Base-by-base conservation (phyloP, 2,888 invertebrate species). In the Catonia carolina region DNA sequence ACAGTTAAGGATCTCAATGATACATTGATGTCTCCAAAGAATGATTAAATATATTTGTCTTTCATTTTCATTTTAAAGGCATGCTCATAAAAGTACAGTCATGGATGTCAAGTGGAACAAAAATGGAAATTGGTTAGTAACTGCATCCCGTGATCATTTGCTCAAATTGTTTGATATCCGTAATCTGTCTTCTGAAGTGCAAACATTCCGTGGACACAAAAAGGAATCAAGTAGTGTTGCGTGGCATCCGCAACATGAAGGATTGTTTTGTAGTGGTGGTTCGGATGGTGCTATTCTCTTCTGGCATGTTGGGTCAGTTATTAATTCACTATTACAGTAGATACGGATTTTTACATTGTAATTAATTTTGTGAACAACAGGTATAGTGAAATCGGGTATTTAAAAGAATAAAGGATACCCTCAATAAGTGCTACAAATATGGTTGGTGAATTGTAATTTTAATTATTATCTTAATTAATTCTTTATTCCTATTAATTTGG, bases 71-170 rank as follows among this genome's bases (percentile, higher is more conserved):
- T 27, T 22, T 63, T 64, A 63, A 66, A 89, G 89, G 54, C 98
- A 99, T 74, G 98, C 98, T 41, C 99, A 99, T 74, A 99, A 99
- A 75, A 95, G 94, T 55, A 98, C 99, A 23, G 99, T 99, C 12
- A 98, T 98, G 96, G 96, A 98, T 72, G 81, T 98, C 22, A 92
- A 95, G 73, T 99, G 99, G 98, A 99, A 99, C 75, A 86, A 87
- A 52, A 99, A 99, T 78, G 99, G 99, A 2, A 98, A 99, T 73
- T 99, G 99, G 99, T 77, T 99, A 53, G 85, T 98, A 54, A 97
- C 97, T n/a, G 97, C 97, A 0, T 97, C 97, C 2, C 78, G 98
- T 62, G 98, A 99, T 75, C 98, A 98, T 75, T 78, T 99, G 62
- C 79, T 99, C 41, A 99, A 99, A 74, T 74, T 99, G 56, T 99